Evolutionary conservation across 1,140 invertebrate genomes (phyloP), one percentile per base, ranked within the genome.

Genomic region (Pogonomyrmex californicus): DNA sequence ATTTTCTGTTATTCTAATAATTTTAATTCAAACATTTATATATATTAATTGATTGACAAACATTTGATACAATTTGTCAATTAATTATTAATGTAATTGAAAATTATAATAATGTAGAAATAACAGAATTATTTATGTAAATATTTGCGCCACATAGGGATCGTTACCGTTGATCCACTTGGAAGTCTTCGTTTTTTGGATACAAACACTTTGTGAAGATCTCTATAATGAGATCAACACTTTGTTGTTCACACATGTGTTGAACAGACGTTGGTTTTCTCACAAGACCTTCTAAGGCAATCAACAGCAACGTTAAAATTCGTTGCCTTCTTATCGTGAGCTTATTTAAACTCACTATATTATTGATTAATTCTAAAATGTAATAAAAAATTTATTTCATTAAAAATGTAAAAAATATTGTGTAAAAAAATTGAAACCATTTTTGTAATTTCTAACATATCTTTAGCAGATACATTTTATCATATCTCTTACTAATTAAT

Each of bases 131-230:
- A n/a, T 82, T 73, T 47, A 36, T 41, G 3, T 9, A 5, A 81
- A 68, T 41, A 30, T n/a, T 65, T n/a, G 12, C 6, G 23, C 23
- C 23, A 23, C 12, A 5, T 0, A 12, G 14, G 0, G 9, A 49
- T 0, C 5, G 14, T 68, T 88, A 94, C 93, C 92, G 88, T 79
- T 93, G 90, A 54, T 94, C 93, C 17, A 93, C 56, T 56, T 91
- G 60, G 60, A 90, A 93, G 78, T 94, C 92, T 5, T 91, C 71
- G 6, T 73, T 33, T 23, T 89, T 92, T 47, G 79, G 71, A 36
- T 89, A 30, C 1, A 83, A 41, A 49, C 87, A 94, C 73, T 86
- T 85, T 10, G 86, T 17, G 4, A 94, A 75, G 17, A 94, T 54
- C 58, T 85, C 58, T n/a, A 77, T 51, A 33, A 85, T 7, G 5